These are phyloP conservation scores for Molossus molossus DNA, from an alignment of 2,797 vertebrate genomes.

Conservation along the genomic window DNA sequence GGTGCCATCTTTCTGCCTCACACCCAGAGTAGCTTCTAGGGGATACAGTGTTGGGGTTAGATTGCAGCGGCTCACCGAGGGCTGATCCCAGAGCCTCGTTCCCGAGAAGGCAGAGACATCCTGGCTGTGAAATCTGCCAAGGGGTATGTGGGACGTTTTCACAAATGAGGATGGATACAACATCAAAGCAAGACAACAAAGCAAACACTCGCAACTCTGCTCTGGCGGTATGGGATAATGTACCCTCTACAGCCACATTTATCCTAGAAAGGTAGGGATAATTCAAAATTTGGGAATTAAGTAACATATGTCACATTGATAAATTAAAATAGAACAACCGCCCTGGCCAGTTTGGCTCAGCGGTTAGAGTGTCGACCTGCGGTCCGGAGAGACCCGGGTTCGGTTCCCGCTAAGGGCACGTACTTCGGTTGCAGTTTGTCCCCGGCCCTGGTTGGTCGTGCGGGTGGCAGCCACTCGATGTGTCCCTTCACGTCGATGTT, in stretches of 20 bases:
- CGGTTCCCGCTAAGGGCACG: too few relatives aligned
- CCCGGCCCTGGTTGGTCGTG: too few relatives aligned
- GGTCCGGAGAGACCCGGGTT: too few relatives aligned
- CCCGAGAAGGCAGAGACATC: not conserved
- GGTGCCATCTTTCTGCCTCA: not conserved
- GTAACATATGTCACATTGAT: not conserved
- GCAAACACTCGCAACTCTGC: not conserved
- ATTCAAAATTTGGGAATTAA: not conserved
- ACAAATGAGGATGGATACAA: conserved; percentile 64
- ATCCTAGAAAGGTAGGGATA: not conserved
- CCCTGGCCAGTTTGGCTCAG: too few relatives aligned
- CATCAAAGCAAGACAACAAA: conserved; percentile 16
- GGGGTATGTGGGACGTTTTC: not conserved
- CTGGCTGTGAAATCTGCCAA: conserved; percentile 60
- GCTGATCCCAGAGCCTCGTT: not conserved
- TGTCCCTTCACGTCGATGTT: too few relatives aligned
- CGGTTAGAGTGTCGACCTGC: too few relatives aligned
- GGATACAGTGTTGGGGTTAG: not conserved
- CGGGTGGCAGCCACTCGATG: too few relatives aligned
- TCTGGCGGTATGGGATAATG: not conserved
- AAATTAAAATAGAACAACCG: not conserved
- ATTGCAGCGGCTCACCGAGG: not conserved
- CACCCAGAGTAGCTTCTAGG: not conserved
- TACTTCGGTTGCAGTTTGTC: too few relatives aligned
- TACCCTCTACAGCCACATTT: not conserved